These are phyloP conservation scores for Theonella swinhoei DNA, from an alignment of 37 sponge, comb jelly and placozoan genomes.

Conservation along the genomic window DNA sequence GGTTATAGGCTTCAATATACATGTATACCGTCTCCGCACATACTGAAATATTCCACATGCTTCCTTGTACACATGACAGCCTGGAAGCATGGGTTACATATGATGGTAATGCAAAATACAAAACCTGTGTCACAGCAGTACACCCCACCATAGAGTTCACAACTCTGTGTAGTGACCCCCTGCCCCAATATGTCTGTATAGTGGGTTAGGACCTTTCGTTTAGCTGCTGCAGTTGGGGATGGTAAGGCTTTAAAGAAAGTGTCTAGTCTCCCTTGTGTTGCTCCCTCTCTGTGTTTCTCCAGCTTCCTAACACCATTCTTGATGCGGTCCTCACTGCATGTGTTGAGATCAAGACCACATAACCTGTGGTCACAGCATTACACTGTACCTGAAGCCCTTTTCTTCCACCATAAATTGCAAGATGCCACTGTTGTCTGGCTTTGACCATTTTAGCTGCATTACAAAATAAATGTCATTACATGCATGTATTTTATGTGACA, in stretches of 20 bases:
- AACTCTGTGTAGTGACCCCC: too few species aligned
- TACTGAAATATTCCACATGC: too few species aligned
- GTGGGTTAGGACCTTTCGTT: conserved; percentile 66
- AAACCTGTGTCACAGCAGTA: neutral
- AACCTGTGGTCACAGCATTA: neutral
- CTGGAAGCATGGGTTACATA: neutral
- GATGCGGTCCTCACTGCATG: conserved; percentile 89
- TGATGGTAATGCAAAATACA: neutral
- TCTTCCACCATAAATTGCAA: conserved; percentile 88
- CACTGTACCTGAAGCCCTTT: conserved; percentile 85
- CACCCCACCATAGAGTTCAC: too few species aligned
- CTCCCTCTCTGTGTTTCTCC: conserved; percentile 67
- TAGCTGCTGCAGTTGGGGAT: conserved; percentile 46
- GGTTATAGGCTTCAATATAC: too few species aligned
- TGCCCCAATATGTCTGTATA: neutral
- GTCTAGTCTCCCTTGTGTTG: conserved; percentile 95
- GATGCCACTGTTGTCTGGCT: conserved; percentile 90
- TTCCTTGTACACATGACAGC: too few species aligned
- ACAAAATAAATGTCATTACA: neutral
- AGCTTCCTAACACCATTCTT: conserved; percentile 87
- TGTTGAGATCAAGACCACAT: neutral
- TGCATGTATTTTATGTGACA: neutral
- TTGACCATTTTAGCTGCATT: conserved; percentile 84
- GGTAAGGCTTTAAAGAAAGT: conserved; percentile 91
- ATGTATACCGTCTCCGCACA: too few species aligned